Evolutionary conservation across 2,888 invertebrate genomes (phyloP).

Genomic region (Himalopsyche anomala): DNA sequence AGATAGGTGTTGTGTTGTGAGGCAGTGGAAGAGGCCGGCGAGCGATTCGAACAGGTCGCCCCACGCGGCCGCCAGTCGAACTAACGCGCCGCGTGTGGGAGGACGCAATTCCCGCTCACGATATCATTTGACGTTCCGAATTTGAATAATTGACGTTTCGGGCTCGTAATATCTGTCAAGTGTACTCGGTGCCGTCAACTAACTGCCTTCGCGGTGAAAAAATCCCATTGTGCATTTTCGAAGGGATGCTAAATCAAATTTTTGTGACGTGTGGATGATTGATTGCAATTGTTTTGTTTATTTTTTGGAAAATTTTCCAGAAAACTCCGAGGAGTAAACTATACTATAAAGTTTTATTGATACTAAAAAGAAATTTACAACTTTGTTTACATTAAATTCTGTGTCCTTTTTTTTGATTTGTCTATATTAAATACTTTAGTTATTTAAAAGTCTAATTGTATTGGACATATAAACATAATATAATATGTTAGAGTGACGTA

Average conservation of each 20-base stretch:
- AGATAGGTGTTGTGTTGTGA: not conserved
- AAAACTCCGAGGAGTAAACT: not conserved
- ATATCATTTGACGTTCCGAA: slow-evolving; percentile 17
- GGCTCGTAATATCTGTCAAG: slow-evolving; percentile 52
- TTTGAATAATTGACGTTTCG: slow-evolving; percentile 47
- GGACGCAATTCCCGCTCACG: slow-evolving; percentile 42
- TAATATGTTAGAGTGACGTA: not conserved
- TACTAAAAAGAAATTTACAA: not conserved
- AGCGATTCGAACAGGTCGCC: slow-evolving; percentile 59
- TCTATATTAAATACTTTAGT: too few relatives aligned
- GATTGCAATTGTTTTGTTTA: slow-evolving; percentile 8
- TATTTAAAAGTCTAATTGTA: not conserved
- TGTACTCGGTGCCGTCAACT: slow-evolving; percentile 9
- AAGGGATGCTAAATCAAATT: slow-evolving; percentile 20
- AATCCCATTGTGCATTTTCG: not conserved
- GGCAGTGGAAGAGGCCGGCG: slow-evolving; percentile 39
- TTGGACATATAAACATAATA: not conserved
- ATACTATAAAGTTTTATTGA: not conserved
- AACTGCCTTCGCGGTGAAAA: slow-evolving; percentile 18
- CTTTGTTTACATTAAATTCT: not conserved
- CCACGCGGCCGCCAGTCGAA: slow-evolving; percentile 60
- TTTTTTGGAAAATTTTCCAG: not conserved
- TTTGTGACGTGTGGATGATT: slow-evolving; percentile 3
- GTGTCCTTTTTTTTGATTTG: not conserved
- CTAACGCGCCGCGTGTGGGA: slow-evolving; percentile 52